Evolutionary conservation across 2,113 vertebrate genomes (phyloP).

Genomic region (Haemorhous mexicanus): DNA sequence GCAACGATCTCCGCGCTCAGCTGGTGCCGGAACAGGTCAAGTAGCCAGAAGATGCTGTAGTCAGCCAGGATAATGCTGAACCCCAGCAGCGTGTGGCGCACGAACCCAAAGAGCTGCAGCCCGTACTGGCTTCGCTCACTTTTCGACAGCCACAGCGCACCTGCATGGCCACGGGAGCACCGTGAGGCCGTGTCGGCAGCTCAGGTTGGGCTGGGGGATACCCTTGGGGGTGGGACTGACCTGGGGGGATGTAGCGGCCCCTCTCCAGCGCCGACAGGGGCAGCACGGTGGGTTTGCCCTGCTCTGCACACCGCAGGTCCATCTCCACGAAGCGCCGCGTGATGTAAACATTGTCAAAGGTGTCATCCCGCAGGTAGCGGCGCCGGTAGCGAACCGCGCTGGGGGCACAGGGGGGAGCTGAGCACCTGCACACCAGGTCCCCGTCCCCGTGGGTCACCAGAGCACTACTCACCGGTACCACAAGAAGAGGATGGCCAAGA

Average conservation of each 20-base stretch:
- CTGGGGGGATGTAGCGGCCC: conserved; percentile 74
- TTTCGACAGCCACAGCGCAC: conserved; percentile 54
- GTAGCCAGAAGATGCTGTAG: conserved; percentile 86
- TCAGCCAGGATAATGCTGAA: conserved; percentile 78
- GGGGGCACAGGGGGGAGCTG: background rate
- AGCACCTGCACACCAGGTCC: accelerated
- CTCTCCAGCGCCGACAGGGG: conserved; percentile 78
- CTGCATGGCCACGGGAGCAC: background rate
- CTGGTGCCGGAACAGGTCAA: conserved; percentile 81
- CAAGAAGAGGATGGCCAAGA: conserved; percentile 69
- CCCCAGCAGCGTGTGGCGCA: conserved; percentile 70
- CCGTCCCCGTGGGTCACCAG: accelerated
- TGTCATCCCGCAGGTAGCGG: conserved; percentile 73
- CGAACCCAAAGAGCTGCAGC: conserved; percentile 48
- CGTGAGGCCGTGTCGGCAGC: accelerated
- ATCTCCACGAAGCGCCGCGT: conserved; percentile 73
- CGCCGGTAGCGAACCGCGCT: conserved; percentile 80
- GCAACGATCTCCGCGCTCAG: conserved; percentile 76
- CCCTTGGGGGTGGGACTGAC: background rate
- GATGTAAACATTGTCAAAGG: conserved; percentile 88
- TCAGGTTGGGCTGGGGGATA: background rate
- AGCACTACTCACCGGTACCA: conserved; percentile 76
- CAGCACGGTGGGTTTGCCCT: conserved; percentile 72
- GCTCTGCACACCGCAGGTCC: conserved; percentile 61
- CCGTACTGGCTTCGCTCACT: conserved; percentile 54